Base-by-base conservation (phyloP, 2,888 invertebrate species). In the Biston stratarius region DNA sequence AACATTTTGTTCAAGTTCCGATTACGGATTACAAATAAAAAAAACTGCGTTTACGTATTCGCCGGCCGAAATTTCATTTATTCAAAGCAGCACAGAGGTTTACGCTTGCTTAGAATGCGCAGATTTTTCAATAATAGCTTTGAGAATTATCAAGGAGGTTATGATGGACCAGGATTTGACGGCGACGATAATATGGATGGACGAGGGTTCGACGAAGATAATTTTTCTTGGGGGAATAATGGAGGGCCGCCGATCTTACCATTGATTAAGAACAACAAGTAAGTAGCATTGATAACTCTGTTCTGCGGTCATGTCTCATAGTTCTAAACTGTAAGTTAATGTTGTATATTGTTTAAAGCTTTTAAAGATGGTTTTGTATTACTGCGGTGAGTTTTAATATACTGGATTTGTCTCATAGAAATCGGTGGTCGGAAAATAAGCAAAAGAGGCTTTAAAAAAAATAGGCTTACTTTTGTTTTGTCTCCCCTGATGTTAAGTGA, bases 111-210 rank as follows among this genome's bases (percentile, higher is more conserved):
- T 11, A 45, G 34, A 45, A 59, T 59, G 58, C 36, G 12, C 15
- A 38, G 15, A 12, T 59, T 48, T 10, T 48, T 40, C 14, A 34
- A 14, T 44, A 58, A 58, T 36, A 59, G 45, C 15, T 61, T 40
- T 14, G 34, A 14, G 7, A 34, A 11, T 40, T 24, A 24, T 36
- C 9, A 52, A 14, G 49, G 49, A 56, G 56, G 48, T 0, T 49
- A 56, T 57, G 49, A 51, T 15, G 15, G 44, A 9, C 38, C 36
- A 24, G 47, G 47, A 49, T 49, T 33, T 42, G 63, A 56, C 47
- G 44, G 33, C 11, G 56, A 51, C 14, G 56, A 53, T 58, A n/a
- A 33, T n/a, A 36, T 12, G 9, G 45, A 12, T 12, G 57, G 15
- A 14, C 24, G 1, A 3, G 51, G 34, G 12, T 51, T 14, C 2